These are phyloP conservation scores for Conger conger DNA, from an alignment of 2,113 vertebrate species.

Conservation along the genomic window DNA sequence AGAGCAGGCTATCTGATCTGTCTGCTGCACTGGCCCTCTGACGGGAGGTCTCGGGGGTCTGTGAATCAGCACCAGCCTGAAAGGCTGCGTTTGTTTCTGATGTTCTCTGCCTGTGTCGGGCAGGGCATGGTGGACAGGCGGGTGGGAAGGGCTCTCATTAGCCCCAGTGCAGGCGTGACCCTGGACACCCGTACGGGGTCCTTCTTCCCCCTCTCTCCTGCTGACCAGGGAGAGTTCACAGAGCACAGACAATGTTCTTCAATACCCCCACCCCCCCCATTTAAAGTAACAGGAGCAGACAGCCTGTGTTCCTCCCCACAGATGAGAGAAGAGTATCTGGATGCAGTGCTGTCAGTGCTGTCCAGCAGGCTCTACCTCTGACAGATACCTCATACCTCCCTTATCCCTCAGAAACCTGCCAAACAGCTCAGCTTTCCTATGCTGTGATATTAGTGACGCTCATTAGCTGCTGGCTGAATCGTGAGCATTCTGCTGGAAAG, in stretches of 20 bases:
- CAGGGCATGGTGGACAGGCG: neutral
- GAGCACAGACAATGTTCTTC: neutral
- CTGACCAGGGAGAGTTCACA: neutral
- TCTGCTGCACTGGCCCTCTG: neutral
- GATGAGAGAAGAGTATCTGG: neutral
- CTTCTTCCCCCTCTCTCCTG: constrained; percentile 16
- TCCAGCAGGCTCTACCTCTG: neutral
- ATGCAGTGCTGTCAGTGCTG: neutral
- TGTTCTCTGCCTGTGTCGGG: neutral
- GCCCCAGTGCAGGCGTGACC: neutral
- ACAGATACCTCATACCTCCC: neutral
- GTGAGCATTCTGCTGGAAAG: neutral
- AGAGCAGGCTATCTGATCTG: neutral
- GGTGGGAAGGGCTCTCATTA: neutral
- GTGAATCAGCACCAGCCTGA: neutral
- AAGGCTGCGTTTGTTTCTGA: neutral
- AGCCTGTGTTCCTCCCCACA: neutral
- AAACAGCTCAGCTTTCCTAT: neutral
- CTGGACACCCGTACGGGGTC: constrained; percentile 1
- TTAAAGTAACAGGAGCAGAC: neutral
- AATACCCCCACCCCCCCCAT: neutral
- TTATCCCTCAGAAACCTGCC: neutral
- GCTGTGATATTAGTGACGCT: neutral
- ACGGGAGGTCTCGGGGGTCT: neutral
- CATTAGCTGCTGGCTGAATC: neutral